These are phyloP conservation scores for Deroplatys truncata DNA, from an alignment of 2,888 invertebrate species.

Conservation along the genomic window DNA sequence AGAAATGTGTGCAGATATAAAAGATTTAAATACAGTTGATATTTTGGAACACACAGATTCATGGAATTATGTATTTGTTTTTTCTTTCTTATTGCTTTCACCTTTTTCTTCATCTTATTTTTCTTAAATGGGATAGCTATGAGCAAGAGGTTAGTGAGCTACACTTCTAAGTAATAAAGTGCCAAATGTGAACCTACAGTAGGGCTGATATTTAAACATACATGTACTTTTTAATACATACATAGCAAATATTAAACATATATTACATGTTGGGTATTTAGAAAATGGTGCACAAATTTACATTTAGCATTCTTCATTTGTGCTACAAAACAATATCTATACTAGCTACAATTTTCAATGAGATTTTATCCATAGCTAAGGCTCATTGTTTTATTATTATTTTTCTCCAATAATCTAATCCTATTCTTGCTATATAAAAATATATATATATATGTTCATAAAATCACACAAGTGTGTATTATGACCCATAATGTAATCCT, in stretches of 20 bases:
- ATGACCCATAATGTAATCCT: background rate
- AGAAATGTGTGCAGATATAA: background rate
- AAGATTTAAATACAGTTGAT: background rate
- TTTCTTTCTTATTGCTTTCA: background rate
- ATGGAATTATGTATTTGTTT: background rate
- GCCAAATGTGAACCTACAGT: background rate
- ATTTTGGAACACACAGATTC: background rate
- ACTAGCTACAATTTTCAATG: background rate
- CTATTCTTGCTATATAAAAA: background rate
- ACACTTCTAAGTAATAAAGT: background rate
- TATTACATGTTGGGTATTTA: background rate
- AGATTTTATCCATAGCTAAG: background rate
- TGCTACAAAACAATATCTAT: background rate
- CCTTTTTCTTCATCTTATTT: background rate
- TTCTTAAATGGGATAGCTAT: background rate
- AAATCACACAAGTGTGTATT: background rate
- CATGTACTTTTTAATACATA: background rate
- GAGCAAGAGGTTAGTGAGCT: no score
- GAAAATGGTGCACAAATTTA: background rate
- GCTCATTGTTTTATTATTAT: background rate
- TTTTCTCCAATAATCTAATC: background rate
- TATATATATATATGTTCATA: background rate
- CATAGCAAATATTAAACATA: background rate
- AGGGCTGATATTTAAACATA: background rate
- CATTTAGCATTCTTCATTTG: background rate